phyloP scores from a whole-genome alignment of 1,140 invertebrate species.

The Drosophila sulfurigaster region DNA sequence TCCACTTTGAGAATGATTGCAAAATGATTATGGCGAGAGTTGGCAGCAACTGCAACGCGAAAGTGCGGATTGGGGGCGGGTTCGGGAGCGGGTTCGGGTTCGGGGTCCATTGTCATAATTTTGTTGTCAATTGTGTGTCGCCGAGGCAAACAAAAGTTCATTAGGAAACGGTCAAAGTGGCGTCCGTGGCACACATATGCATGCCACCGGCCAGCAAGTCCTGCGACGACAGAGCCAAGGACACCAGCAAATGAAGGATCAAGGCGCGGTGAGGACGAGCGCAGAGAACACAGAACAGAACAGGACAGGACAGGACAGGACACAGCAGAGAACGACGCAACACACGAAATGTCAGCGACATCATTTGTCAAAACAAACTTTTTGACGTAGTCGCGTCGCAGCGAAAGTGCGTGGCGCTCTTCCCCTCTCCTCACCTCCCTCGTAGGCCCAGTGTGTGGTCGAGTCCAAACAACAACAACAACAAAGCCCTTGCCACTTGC shows the following conservation, averaged over 20 bases:
- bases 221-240: constrained; percentile 37
- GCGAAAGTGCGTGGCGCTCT: constrained; percentile 65
- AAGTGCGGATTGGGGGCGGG: not conserved
- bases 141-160: constrained; percentile 55
- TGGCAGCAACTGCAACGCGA: not conserved
- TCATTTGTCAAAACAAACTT: constrained; percentile 80
- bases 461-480: too few species aligned
- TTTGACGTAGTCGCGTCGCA: constrained; percentile 73
- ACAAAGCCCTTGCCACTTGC: not conserved
- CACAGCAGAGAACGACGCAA: constrained; percentile 2
- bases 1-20: constrained; percentile 38
- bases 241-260: constrained; percentile 20
- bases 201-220: constrained; percentile 10
- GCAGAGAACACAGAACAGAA: not conserved
- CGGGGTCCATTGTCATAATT: constrained; percentile 39
- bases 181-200: constrained; percentile 67
- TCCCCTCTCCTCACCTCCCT: not conserved
- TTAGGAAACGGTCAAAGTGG: constrained; percentile 53
- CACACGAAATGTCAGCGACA: constrained; percentile 63
- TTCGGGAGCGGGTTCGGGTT: not conserved
- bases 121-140: constrained; percentile 49
- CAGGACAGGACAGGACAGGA: constrained; percentile 1
- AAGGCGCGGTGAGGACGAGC: not conserved
- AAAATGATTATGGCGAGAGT: constrained; percentile 44
- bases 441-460: too few species aligned